phyloP scores from a whole-genome alignment of 2,888 invertebrate genomes.

The Cepaea hortensis region DNA sequence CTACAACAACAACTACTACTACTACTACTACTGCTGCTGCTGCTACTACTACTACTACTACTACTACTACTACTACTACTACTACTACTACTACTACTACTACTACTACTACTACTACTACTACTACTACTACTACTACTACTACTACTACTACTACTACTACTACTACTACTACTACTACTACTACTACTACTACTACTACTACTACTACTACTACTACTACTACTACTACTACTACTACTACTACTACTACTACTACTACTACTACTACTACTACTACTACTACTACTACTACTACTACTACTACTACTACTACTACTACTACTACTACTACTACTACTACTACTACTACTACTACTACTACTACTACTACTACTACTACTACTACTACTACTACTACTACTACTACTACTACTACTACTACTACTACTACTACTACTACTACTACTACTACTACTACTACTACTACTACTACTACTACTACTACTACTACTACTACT shows the following conservation, averaged over 20 bases:
- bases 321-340: constrained; percentile 32
- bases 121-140: constrained; percentile 32
- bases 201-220: constrained; percentile 14
- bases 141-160: constrained; percentile 30
- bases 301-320: constrained; percentile 30
- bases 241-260: constrained; percentile 30
- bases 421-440: constrained; percentile 28
- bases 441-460: constrained; percentile 30
- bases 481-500: constrained; percentile 30
- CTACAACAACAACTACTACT: too few species aligned
- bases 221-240: constrained; percentile 32
- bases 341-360: constrained; percentile 34
- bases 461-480: constrained; percentile 32
- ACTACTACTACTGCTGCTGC: too few species aligned
- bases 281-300: constrained; percentile 30
- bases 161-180: constrained; percentile 23
- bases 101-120: constrained; percentile 32
- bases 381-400: constrained; percentile 32
- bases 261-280: constrained; percentile 28
- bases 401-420: constrained; percentile 16
- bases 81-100: constrained; percentile 28
- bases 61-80: constrained; percentile 30
- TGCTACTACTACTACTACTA: constrained; percentile 26
- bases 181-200: too few species aligned
- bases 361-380: constrained; percentile 27